Conservation (phyloP, 1,140 invertebrate genomes). For the Bombus superbus region DNA sequence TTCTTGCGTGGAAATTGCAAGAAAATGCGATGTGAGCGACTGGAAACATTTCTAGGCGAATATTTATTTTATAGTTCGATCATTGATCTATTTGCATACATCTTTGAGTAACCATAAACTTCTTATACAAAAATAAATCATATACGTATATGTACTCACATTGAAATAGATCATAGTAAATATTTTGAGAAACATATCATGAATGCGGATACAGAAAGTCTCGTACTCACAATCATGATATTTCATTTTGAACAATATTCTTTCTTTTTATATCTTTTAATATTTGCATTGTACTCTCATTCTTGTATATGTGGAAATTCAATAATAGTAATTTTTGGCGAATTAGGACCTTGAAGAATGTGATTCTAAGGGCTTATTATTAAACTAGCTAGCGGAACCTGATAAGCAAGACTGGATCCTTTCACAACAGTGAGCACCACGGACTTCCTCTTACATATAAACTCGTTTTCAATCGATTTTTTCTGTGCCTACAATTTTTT, state of each 20-base stretch:
- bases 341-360: not conserved
- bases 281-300: too few species aligned
- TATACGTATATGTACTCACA: not conserved
- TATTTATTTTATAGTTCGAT: conserved; percentile 26
- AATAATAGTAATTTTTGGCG: too few species aligned
- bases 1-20: not conserved
- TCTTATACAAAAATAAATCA: conserved; percentile 4
- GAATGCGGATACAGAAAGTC: not conserved
- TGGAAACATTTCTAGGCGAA: not conserved
- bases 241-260: too few species aligned
- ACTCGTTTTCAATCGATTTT: conserved; percentile 8
- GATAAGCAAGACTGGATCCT: conserved; percentile 46
- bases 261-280: too few species aligned
- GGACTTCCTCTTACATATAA: not conserved
- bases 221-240: not conserved
- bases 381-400: conserved; percentile 43
- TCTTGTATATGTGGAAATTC: too few species aligned
- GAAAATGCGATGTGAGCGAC: too few species aligned
- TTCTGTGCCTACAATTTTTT: not conserved
- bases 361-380: not conserved
- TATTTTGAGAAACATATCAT: not conserved
- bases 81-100: conserved; percentile 10
- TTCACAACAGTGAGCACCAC: not conserved
- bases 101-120: not conserved
- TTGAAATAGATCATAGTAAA: not conserved